Evolutionary conservation across 2,797 vertebrate species (phyloP).

Genomic region (Staurois parvus): DNA sequence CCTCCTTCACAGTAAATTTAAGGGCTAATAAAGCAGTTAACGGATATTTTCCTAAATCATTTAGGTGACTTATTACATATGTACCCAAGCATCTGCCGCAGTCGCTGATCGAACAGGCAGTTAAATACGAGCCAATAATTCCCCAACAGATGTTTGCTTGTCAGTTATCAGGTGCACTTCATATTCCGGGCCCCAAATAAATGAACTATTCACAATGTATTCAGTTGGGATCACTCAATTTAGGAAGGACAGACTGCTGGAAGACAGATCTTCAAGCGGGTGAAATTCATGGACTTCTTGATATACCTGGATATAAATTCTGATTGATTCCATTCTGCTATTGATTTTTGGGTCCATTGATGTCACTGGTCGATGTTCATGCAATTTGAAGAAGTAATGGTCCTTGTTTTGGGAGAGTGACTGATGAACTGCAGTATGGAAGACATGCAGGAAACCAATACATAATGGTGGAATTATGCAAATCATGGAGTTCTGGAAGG

Average conservation of each 20-base stretch:
- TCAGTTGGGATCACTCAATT: constrained; percentile 14
- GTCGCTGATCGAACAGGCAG: background rate
- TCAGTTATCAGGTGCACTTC: constrained; percentile 25
- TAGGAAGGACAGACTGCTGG: background rate
- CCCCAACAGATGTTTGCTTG: constrained; percentile 27
- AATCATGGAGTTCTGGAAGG: too few relatives aligned
- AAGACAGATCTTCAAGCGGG: background rate
- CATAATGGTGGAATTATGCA: too few relatives aligned
- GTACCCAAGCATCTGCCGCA: constrained; percentile 21
- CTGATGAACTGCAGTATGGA: too few relatives aligned
- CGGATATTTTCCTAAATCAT: background rate
- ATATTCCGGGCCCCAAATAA: constrained; percentile 7
- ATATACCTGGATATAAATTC: constrained; percentile 8
- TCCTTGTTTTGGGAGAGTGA: too few relatives aligned
- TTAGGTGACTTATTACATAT: background rate
- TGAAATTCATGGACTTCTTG: background rate
- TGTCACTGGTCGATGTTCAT: background rate
- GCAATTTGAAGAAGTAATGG: too few relatives aligned
- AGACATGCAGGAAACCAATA: too few relatives aligned
- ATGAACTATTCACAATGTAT: constrained; percentile 31
- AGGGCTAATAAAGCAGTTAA: background rate
- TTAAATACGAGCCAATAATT: constrained; percentile 26
- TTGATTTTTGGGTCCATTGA: background rate
- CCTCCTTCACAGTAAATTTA: background rate
- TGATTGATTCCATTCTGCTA: background rate